Evolutionary conservation across 1,140 invertebrate species (phyloP).

Genomic region (Pomacea maculata): DNA sequence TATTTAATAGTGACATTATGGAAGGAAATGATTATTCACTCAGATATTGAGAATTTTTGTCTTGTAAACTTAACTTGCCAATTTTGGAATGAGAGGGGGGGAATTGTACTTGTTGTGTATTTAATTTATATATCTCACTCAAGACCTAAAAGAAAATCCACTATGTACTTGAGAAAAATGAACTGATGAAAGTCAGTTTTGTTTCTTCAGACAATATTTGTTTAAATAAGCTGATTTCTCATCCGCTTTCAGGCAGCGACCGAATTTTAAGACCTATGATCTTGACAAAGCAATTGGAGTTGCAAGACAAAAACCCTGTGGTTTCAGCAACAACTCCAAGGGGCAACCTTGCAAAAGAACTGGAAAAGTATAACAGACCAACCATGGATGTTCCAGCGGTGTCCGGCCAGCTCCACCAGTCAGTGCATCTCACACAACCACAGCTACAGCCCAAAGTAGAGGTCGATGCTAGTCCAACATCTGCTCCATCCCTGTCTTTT

Average conservation of each 20-base stretch:
- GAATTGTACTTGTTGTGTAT: too few relatives aligned
- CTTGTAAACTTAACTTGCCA: too few relatives aligned
- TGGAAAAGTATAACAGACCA: conserved; percentile 63
- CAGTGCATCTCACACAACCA: not conserved
- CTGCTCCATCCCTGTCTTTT: not conserved
- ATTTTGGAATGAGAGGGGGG: too few relatives aligned
- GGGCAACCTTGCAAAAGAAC: conserved; percentile 62
- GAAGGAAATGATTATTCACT: too few relatives aligned
- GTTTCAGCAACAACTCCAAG: conserved; percentile 58
- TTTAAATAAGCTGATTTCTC: conserved; percentile 13
- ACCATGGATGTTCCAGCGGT: conserved; percentile 12
- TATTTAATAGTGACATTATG: too few relatives aligned
- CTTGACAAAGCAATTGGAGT: conserved; percentile 64
- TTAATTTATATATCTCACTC: too few relatives aligned
- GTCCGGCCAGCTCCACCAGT: not conserved
- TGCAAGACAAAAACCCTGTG: conserved; percentile 49
- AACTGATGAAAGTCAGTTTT: too few relatives aligned
- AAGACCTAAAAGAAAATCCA: too few relatives aligned
- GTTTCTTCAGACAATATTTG: not conserved
- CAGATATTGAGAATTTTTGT: too few relatives aligned
- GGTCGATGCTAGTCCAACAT: not conserved
- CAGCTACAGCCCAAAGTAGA: not conserved
- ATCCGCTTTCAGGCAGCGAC: conserved; percentile 49
- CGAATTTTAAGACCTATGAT: conserved; percentile 66
- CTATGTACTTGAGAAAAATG: too few relatives aligned